Evolutionary conservation across 2,113 vertebrate species (phyloP).

Genomic region (Esox niger): DNA sequence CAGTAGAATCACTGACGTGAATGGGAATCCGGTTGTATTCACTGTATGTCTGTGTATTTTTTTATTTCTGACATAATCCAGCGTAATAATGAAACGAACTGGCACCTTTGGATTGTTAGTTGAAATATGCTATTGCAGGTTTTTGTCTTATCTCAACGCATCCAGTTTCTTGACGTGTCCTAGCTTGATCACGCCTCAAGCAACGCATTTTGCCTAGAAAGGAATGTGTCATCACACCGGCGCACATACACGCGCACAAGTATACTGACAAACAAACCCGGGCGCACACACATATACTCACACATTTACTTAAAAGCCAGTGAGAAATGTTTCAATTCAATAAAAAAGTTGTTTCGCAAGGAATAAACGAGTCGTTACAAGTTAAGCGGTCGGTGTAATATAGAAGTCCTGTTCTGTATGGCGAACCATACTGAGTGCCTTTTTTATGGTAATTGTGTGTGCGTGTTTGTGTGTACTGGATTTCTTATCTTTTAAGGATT

Average conservation of each 20-base stretch:
- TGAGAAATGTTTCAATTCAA: not conserved
- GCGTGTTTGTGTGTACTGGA: too few species aligned
- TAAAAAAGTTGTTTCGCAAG: not conserved
- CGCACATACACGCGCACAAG: not conserved
- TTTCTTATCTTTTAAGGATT: not conserved
- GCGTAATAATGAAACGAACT: too few species aligned
- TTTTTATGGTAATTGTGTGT: too few species aligned
- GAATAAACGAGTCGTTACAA: too few species aligned
- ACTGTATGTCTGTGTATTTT: too few species aligned
- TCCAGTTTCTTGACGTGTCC: constrained; percentile 33
- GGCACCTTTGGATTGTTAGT: not conserved
- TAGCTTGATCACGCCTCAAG: constrained; percentile 50
- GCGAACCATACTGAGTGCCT: not conserved
- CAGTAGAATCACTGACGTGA: too few species aligned
- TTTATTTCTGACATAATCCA: too few species aligned
- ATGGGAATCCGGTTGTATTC: too few species aligned
- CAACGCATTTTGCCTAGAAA: constrained; percentile 30
- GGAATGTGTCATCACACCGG: constrained; percentile 43
- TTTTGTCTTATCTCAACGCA: not conserved
- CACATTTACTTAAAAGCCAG: not conserved
- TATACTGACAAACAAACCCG: too few species aligned
- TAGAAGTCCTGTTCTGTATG: not conserved
- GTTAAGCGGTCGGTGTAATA: not conserved
- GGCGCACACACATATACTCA: too few species aligned
- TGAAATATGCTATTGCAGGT: not conserved